These are phyloP conservation scores for Drosophila sproati DNA, from an alignment of 1,140 invertebrate genomes.

Conservation along the genomic window DNA sequence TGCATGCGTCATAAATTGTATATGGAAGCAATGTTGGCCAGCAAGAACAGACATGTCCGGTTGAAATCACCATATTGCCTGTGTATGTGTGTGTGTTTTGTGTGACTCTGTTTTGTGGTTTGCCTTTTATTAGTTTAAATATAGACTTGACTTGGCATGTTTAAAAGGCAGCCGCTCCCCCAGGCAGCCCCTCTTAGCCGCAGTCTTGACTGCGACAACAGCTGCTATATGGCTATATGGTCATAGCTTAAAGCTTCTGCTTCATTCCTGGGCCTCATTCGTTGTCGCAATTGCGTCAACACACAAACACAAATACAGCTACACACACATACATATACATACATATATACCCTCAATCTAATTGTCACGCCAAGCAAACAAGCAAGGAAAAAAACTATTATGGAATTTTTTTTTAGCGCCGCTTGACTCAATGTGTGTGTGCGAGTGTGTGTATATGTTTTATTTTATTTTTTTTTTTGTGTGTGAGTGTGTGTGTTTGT, in stretches of 20 bases:
- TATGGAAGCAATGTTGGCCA: constrained; percentile 16
- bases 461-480: background rate
- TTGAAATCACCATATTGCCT: constrained; percentile 19
- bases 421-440: constrained; percentile 10
- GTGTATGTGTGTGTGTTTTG: constrained; percentile 26
- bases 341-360: constrained; percentile 59
- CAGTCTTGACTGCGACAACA: constrained; percentile 18
- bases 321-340: constrained; percentile 23
- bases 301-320: constrained; percentile 21
- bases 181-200: constrained; percentile 3
- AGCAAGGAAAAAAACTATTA: constrained; percentile 69
- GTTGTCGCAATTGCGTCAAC: constrained; percentile 77
- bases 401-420: constrained; percentile 68
- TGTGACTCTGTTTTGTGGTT: constrained; percentile 33
- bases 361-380: constrained; percentile 77
- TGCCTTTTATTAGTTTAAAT: constrained; percentile 80
- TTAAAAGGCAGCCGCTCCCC: constrained; percentile 39
- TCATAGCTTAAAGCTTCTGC: constrained; percentile 37
- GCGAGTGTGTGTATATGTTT: background rate
- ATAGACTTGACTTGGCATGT: constrained; percentile 69
- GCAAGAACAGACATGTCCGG: constrained; percentile 29
- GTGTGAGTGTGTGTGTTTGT: constrained; percentile 20
- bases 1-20: constrained; percentile 49
- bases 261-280: constrained; percentile 32
- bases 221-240: constrained; percentile 15